Base-by-base conservation (phyloP, 2,888 invertebrate genomes). In the Zaprionus obscuricornis region DNA sequence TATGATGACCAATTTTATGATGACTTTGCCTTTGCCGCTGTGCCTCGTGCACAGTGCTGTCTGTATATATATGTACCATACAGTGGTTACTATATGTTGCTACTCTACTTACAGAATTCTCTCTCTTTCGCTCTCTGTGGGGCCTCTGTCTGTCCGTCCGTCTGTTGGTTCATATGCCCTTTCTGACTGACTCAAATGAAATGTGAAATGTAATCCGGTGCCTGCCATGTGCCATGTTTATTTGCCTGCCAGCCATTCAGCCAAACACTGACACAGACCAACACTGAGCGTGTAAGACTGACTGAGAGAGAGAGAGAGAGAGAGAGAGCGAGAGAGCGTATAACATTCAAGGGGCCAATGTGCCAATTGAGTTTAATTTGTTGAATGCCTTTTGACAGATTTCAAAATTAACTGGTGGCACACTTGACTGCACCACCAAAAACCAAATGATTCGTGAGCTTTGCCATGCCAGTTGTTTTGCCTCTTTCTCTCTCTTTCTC, bases 351-450 rank as follows among this genome's bases (percentile, higher is more conserved):
- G n/a, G 45, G 65, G 58, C 73, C 64, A 72, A 74, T 57, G 62
- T 74, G 78, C 71, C 82, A 84, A 84, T 86, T 81, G 85, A 67
- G 86, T 81, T 86, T 86, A 84, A 86, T 86, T 81, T 71, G 81
- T 65, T 68, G 78, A 81, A 81, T 81, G 86, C 74, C 55, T 84
- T 81, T 81, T 86, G 81, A 81, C 86, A 81, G 86, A 86, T 84
- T 76, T 66, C 74, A 73, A 86, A 81, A 81, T 86, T 81, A 84
- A 81, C 82, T 86, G 85, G 66, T 65, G 49, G 67, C 74, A 65
- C 77, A 68, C 86, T 70, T 62, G 81, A 81, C 63, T 85, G 79
- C 76, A 52, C 50, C 52, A 26, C 31, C 68, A 54, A 51, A 66
- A 51, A 57, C 45, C 20, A 54, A 57, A 58, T 50, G 50, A 46